Conservation (phyloP, 2,888 invertebrate genomes). For the Encarsia formosa region DNA sequence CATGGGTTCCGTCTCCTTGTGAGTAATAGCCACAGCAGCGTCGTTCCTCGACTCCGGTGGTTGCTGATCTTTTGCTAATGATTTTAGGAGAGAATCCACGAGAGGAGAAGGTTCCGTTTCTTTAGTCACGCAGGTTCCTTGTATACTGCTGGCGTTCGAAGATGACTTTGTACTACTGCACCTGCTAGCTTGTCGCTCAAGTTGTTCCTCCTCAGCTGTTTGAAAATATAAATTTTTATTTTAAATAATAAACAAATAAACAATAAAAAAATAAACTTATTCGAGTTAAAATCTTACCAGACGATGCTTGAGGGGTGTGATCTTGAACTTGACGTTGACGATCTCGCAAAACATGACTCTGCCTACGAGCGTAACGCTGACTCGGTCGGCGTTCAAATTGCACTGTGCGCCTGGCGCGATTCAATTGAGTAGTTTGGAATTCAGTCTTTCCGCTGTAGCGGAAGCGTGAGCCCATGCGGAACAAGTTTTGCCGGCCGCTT, state of each 20-base stretch:
- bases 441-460: constrained; percentile 95
- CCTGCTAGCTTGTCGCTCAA: constrained; percentile 46
- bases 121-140: too few relatives aligned
- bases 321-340: constrained; percentile 61
- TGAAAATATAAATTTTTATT: constrained; percentile 2
- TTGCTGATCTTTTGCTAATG: constrained; percentile 67
- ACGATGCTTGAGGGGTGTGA: constrained; percentile 38
- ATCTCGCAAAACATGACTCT: constrained; percentile 82
- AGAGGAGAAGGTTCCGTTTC: constrained; percentile 52
- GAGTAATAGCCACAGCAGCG: constrained; percentile 52
- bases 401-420: constrained; percentile 85
- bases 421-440: constrained; percentile 92
- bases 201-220: constrained; percentile 41
- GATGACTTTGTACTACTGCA: constrained; percentile 50
- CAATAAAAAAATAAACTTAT: neutral
- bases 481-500: constrained; percentile 89
- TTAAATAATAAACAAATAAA: neutral
- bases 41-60: constrained; percentile 59
- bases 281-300: too few relatives aligned
- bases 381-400: constrained; percentile 96
- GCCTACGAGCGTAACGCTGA: constrained; percentile 90
- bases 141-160: constrained; percentile 48
- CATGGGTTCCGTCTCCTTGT: constrained; percentile 63
- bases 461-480: constrained; percentile 97
- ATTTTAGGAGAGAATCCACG: constrained; percentile 73